phyloP scores from a whole-genome alignment of 2,797 vertebrate genomes.

The Schizothorax lantsangensis region DNA sequence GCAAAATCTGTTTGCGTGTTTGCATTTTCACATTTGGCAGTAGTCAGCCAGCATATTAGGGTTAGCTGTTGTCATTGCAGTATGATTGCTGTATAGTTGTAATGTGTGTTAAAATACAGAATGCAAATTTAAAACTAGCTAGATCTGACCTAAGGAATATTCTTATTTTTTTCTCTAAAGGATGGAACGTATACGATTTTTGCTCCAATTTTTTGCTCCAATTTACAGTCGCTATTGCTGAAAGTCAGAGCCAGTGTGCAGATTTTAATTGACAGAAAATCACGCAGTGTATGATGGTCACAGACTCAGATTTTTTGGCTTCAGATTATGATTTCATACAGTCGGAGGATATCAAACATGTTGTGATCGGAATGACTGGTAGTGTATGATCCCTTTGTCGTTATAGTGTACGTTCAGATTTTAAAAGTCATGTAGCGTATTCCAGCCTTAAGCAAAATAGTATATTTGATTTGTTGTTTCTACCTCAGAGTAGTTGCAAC shows the following conservation, averaged over 20 bases:
- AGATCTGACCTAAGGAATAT: background rate
- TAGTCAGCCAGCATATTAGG: slow-evolving; percentile 17
- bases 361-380: background rate
- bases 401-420: too few relatives aligned
- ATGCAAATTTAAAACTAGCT: background rate
- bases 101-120: background rate
- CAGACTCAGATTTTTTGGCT: background rate
- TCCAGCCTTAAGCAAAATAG: background rate
- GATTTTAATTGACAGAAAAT: background rate
- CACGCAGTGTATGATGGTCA: background rate
- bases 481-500: background rate
- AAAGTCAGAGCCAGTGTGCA: background rate
- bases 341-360: background rate
- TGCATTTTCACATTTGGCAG: slow-evolving; percentile 24
- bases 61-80: slow-evolving; percentile 5
- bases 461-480: background rate
- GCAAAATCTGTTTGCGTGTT: slow-evolving; percentile 13
- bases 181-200: too few relatives aligned
- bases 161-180: background rate
- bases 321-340: background rate
- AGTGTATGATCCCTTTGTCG: background rate
- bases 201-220: background rate
- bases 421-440: too few relatives aligned
- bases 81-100: background rate
- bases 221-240: too few relatives aligned